Conservation (phyloP, 2,888 invertebrate species). For the Lasioglossum lativentre region DNA sequence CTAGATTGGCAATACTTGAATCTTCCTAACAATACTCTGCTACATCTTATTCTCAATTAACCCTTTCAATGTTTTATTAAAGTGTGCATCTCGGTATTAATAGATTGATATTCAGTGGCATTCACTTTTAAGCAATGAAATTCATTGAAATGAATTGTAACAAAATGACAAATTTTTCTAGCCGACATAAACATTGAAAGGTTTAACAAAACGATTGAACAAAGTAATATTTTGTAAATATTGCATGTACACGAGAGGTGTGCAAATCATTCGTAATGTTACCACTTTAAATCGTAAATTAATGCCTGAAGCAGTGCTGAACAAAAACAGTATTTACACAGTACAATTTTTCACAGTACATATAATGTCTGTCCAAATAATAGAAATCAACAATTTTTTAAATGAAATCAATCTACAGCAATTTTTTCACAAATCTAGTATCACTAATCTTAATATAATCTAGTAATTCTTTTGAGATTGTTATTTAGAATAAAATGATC, state of each 20-base stretch:
- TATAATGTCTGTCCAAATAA: not conserved
- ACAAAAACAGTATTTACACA: too few species aligned
- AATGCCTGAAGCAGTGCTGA: too few species aligned
- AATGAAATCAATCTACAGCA: not conserved
- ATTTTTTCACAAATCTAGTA: too few species aligned
- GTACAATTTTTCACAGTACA: not conserved
- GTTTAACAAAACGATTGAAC: not conserved
- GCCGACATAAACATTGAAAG: too few species aligned
- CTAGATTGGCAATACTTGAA: not conserved
- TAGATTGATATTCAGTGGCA: too few species aligned
- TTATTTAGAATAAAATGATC: not conserved
- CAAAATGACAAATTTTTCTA: too few species aligned
- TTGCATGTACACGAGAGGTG: constrained; percentile 32
- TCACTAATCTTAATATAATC: too few species aligned
- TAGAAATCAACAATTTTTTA: not conserved
- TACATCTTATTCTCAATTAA: not conserved
- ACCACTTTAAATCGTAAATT: not conserved
- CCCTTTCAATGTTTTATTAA: not conserved
- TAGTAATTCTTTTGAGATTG: not conserved
- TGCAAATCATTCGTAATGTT: not conserved
- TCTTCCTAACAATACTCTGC: not conserved
- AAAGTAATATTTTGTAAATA: constrained; percentile 25
- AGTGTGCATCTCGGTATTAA: too few species aligned
- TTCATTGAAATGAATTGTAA: too few species aligned
- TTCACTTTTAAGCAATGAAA: too few species aligned